Conservation (phyloP, 2,888 invertebrate species). For the Meteorus cinctellus region DNA sequence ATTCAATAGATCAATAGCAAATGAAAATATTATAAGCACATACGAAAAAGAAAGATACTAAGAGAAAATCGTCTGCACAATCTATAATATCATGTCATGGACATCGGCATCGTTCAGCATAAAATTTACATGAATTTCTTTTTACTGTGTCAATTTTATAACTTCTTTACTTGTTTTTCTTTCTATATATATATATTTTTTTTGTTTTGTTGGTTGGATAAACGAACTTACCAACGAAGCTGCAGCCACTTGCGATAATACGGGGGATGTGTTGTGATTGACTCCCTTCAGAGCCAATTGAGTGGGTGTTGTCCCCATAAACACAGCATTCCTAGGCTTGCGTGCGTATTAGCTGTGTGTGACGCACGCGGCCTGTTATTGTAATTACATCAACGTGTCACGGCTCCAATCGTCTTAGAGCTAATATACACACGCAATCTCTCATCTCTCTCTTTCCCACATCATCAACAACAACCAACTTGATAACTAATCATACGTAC, state of each 20-base stretch:
- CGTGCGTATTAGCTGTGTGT: conserved; percentile 67
- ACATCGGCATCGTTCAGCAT: conserved; percentile 53
- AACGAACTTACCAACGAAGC: conserved; percentile 69
- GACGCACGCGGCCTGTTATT: conserved; percentile 71
- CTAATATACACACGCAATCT: conserved; percentile 65
- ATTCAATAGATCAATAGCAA: conserved; percentile 6
- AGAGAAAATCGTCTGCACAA: background rate
- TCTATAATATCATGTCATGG: background rate
- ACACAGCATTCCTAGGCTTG: conserved; percentile 70
- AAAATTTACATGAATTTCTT: conserved; percentile 54
- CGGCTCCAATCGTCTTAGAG: conserved; percentile 66
- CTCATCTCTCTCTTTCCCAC: conserved; percentile 53
- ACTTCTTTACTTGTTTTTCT: conserved; percentile 54
- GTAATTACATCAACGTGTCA: conserved; percentile 71
- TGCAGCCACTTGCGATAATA: conserved; percentile 67
- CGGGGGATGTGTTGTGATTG: conserved; percentile 69
- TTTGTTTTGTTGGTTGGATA: conserved; percentile 62
- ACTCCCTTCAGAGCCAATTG: conserved; percentile 70
- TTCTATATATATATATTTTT: conserved; percentile 54
- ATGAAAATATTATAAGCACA: conserved; percentile 22
- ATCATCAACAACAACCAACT: conserved; percentile 30
- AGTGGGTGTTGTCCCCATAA: conserved; percentile 65
- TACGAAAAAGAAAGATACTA: conserved; percentile 7
- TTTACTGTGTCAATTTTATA: conserved; percentile 46
- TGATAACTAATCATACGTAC: background rate